phyloP scores from a whole-genome alignment of 2,113 vertebrate species.

The Strix uralensis region DNA sequence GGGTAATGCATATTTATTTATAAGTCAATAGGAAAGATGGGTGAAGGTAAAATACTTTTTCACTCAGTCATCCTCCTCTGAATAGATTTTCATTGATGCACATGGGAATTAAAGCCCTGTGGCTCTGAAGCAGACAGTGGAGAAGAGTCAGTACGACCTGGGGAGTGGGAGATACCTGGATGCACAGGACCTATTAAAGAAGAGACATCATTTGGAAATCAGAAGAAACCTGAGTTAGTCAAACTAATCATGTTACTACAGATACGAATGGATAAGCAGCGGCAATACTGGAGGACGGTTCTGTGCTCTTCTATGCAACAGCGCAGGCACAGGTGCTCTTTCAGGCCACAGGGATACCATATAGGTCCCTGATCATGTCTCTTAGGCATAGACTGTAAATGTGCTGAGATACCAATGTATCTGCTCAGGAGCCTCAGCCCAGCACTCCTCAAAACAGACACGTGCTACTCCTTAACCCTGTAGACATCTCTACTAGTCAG shows the following conservation, averaged over 20 bases:
- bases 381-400: neutral
- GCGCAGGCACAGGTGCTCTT: neutral
- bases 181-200: neutral
- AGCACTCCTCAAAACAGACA: neutral
- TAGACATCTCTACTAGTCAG: neutral
- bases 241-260: neutral
- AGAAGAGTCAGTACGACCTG: neutral
- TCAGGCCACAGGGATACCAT: neutral
- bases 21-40: neutral
- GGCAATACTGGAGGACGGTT: neutral
- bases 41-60: neutral
- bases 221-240: neutral
- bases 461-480: fast-evolving
- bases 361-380: neutral
- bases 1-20: neutral
- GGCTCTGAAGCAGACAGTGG: neutral
- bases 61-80: neutral
- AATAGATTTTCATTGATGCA: neutral
- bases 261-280: neutral
- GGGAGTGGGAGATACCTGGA: neutral
- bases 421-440: neutral
- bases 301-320: neutral
- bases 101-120: neutral
- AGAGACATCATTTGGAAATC: neutral
- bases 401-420: neutral